phyloP scores from a whole-genome alignment of 2,888 invertebrate genomes.

The Blastobasis adustella region DNA sequence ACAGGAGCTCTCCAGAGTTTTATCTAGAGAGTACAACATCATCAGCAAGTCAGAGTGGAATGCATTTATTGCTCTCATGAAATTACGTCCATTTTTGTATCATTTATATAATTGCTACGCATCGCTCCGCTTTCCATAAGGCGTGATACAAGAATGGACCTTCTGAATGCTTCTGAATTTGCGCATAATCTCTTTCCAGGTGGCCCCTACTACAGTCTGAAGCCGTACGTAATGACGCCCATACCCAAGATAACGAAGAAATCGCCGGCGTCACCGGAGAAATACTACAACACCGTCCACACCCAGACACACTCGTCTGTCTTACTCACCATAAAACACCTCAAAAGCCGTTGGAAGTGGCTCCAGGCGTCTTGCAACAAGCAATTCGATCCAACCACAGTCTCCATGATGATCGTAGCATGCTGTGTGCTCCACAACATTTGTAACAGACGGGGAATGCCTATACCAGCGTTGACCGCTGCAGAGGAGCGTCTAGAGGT shows the following conservation, averaged over 20 bases:
- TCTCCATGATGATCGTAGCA: slow-evolving; percentile 50
- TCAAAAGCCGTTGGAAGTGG: slow-evolving; percentile 63
- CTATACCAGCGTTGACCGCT: slow-evolving; percentile 44
- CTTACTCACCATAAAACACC: slow-evolving; percentile 51
- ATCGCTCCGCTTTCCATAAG: too few relatives aligned
- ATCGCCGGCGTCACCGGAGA: slow-evolving; percentile 56
- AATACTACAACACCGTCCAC: slow-evolving; percentile 54
- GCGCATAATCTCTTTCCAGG: slow-evolving; percentile 29
- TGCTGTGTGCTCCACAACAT: slow-evolving; percentile 59
- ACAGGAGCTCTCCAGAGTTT: too few relatives aligned
- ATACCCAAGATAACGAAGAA: slow-evolving; percentile 62
- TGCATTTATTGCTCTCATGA: too few relatives aligned
- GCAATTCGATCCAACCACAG: slow-evolving; percentile 51
- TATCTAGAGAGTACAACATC: too few relatives aligned
- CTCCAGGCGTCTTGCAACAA: slow-evolving; percentile 59
- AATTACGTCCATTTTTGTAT: too few relatives aligned
- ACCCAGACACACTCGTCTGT: slow-evolving; percentile 37
- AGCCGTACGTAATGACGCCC: slow-evolving; percentile 56
- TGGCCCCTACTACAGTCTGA: slow-evolving; percentile 53
- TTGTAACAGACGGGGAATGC: slow-evolving; percentile 40
- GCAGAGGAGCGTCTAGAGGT: slow-evolving; percentile 54
- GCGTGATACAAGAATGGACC: too few relatives aligned
- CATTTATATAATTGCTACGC: too few relatives aligned
- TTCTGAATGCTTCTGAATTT: too few relatives aligned
- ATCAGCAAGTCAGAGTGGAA: too few relatives aligned